A percentile compares a stretch with the other conserved stretches of the same genome.
These are phyloP conservation scores for Melieria omissa DNA, from an alignment of 2,888 invertebrate species.

Conservation along the genomic window DNA sequence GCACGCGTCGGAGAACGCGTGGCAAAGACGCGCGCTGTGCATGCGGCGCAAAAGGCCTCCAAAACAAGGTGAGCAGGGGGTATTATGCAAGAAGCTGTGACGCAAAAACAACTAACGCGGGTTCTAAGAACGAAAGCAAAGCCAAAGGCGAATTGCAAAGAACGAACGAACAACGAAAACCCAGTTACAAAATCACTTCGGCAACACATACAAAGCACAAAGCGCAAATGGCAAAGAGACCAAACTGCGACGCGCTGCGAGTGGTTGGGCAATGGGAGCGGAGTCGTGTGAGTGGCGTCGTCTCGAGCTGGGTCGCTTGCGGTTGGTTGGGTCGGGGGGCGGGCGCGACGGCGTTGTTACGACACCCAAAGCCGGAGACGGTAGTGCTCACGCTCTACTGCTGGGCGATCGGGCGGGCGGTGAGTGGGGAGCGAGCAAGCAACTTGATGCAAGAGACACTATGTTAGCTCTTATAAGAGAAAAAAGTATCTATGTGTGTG, in stretches of 20 bases:
- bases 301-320: too few relatives aligned
- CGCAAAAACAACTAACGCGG: constrained; percentile 32
- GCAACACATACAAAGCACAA: constrained; percentile 15
- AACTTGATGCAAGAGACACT: too few relatives aligned
- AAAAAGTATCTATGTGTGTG: too few relatives aligned
- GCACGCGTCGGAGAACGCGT: constrained; percentile 11
- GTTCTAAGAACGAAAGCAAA: constrained; percentile 24
- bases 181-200: constrained; percentile 38
- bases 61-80: constrained; percentile 10
- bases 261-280: too few relatives aligned
- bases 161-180: constrained; percentile 15
- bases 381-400: too few relatives aligned
- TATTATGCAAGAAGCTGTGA: constrained; percentile 37
- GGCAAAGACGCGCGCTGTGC: too few relatives aligned
- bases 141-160: constrained; percentile 7
- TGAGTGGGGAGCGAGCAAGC: too few relatives aligned
- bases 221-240: background rate
- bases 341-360: constrained; percentile 45
- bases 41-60: background rate
- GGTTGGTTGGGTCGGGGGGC: too few relatives aligned
- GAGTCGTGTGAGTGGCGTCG: too few relatives aligned
- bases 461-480: too few relatives aligned
- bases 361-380: constrained; percentile 48
- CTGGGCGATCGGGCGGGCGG: too few relatives aligned
- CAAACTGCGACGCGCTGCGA: too few relatives aligned